phyloP scores from a whole-genome alignment of 2,113 vertebrate genomes.

The Laterallus jamaicensis region DNA sequence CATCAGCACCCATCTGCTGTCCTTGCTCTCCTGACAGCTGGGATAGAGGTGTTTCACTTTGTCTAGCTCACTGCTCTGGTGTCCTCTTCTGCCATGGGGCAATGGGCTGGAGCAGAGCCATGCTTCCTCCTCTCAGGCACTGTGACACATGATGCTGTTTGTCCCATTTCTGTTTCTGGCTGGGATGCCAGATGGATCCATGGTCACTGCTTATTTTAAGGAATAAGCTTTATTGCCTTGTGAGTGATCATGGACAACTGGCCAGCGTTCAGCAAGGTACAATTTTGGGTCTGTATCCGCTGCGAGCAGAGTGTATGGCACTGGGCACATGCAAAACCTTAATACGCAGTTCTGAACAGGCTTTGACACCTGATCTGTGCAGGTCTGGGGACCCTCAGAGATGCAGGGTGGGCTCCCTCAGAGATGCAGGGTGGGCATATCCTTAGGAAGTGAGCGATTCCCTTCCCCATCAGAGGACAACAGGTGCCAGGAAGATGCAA shows the following conservation, averaged over 20 bases:
- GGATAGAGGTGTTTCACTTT: background rate
- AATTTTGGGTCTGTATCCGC: background rate
- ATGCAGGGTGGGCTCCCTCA: too few relatives aligned
- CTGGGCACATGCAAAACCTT: background rate
- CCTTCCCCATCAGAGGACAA: background rate
- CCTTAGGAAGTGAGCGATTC: background rate
- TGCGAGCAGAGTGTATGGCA: background rate
- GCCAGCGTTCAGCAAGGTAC: rapidly evolving
- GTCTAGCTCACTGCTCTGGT: background rate
- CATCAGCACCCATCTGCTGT: background rate
- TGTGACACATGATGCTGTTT: background rate
- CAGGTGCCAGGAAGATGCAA: background rate
- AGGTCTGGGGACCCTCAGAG: rapidly evolving
- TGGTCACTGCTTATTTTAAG: background rate
- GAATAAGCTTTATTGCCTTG: background rate
- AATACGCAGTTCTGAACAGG: background rate
- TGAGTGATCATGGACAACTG: too few relatives aligned
- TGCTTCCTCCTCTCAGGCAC: background rate
- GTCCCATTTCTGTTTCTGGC: background rate
- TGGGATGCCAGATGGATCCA: background rate
- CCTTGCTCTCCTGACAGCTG: background rate
- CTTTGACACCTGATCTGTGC: background rate
- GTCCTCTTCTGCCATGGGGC: background rate
- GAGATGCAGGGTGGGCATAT: too few relatives aligned
- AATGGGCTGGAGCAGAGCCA: background rate